Conservation (phyloP, 1,140 invertebrate genomes). For the Drosophila subobscura region DNA sequence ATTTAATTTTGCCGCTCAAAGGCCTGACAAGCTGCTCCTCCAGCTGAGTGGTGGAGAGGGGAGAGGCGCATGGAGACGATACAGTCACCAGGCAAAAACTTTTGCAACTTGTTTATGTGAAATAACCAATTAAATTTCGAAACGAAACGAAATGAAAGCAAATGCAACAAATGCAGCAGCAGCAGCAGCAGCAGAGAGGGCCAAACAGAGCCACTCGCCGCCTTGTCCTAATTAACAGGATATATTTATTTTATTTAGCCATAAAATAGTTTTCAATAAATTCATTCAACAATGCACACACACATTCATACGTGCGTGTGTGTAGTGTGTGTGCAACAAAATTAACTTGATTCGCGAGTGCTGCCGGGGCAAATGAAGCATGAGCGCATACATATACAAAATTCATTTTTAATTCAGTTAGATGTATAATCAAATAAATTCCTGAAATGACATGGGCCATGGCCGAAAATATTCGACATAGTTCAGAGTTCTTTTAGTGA, state of each 20-base stretch:
- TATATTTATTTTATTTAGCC: too few species aligned
- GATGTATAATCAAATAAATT: slow-evolving; percentile 31
- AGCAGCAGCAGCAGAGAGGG: slow-evolving; percentile 1
- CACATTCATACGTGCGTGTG: too few species aligned
- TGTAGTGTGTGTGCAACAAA: not conserved
- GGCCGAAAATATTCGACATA: slow-evolving; percentile 24
- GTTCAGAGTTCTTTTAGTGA: slow-evolving; percentile 26
- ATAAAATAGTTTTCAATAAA: slow-evolving; percentile 3
- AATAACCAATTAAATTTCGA: slow-evolving; percentile 58
- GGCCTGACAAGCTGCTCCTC: slow-evolving; percentile 58
- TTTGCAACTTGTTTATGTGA: slow-evolving; percentile 62
- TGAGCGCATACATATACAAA: not conserved
- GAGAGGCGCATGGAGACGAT: slow-evolving; percentile 30
- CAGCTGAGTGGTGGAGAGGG: slow-evolving; percentile 27
- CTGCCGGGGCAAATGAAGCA: slow-evolving; percentile 2
- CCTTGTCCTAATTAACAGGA: slow-evolving; percentile 32
- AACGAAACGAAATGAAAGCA: not conserved
- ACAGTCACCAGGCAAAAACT: slow-evolving; percentile 52
- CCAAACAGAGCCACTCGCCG: too few species aligned
- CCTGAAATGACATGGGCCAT: slow-evolving; percentile 1
- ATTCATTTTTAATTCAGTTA: slow-evolving; percentile 29
- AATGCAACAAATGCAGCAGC: slow-evolving; percentile 1
- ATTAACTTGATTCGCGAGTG: slow-evolving; percentile 2
- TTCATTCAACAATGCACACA: not conserved
- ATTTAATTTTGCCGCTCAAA: slow-evolving; percentile 79